Conservation (phyloP, 2,888 invertebrate genomes). For the Nowickia ferox region DNA sequence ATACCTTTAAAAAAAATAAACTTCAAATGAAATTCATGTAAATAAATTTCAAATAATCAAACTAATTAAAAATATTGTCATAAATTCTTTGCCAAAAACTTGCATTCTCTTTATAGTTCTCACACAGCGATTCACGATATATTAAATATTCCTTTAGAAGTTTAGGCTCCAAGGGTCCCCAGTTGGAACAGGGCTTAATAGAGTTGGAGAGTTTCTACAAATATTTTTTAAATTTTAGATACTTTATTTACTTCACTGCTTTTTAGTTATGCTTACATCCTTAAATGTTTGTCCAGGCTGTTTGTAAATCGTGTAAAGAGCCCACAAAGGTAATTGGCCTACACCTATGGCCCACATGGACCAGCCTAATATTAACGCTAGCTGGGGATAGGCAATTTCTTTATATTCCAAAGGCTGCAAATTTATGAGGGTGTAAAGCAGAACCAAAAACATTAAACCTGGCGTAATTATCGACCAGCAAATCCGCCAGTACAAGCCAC, state of each 20-base stretch:
- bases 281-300: constrained; percentile 76
- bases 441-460: constrained; percentile 87
- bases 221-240: background rate
- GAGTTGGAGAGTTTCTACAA: constrained; percentile 80
- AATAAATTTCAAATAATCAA: background rate
- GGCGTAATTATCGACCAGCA: constrained; percentile 92
- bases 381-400: constrained; percentile 85
- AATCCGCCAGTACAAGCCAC: constrained; percentile 89
- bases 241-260: background rate
- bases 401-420: constrained; percentile 87
- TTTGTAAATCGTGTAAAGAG: constrained; percentile 78
- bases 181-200: constrained; percentile 77
- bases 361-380: constrained; percentile 85
- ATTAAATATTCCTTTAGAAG: constrained; percentile 83
- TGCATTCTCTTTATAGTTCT: background rate
- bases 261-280: constrained; percentile 63
- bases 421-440: constrained; percentile 87
- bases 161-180: constrained; percentile 81
- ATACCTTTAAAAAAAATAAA: constrained; percentile 10
- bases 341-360: constrained; percentile 84
- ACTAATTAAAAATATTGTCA: constrained; percentile 80
- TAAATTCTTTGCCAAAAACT: constrained; percentile 67
- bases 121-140: constrained; percentile 60
- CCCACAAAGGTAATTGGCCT: constrained; percentile 84
- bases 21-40: constrained; percentile 3